phyloP scores from a whole-genome alignment of 2,113 vertebrate species.

The Aegotheles bennettii region DNA sequence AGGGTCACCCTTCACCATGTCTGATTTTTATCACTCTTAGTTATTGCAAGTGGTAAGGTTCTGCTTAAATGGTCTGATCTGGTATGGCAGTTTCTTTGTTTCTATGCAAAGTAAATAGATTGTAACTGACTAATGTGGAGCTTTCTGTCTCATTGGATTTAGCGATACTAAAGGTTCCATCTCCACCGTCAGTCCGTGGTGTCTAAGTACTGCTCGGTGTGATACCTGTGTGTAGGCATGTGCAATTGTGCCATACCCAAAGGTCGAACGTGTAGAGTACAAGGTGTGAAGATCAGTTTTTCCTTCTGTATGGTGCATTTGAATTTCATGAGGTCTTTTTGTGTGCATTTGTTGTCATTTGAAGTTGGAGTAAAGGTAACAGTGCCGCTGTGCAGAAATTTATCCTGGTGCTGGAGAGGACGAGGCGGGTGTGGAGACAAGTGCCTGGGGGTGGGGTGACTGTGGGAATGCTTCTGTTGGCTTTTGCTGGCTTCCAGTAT shows the following conservation, averaged over 20 bases:
- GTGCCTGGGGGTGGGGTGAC: background rate
- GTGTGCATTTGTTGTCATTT: background rate
- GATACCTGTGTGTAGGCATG: background rate
- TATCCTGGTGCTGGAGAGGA: background rate
- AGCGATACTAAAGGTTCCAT: constrained; percentile 20
- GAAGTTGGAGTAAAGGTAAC: background rate
- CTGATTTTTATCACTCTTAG: constrained; percentile 54
- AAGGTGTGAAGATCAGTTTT: background rate
- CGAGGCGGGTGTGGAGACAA: background rate
- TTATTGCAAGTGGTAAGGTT: constrained; percentile 45
- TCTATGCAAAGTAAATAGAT: constrained; percentile 60
- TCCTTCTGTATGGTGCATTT: background rate
- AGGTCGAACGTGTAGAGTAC: background rate
- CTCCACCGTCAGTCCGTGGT: background rate
- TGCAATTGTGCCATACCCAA: background rate
- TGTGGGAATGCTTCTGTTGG: background rate
- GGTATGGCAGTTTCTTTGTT: constrained; percentile 63
- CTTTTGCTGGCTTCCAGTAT: background rate
- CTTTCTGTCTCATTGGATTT: constrained; percentile 52
- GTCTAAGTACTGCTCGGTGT: background rate
- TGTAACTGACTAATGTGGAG: constrained; percentile 58
- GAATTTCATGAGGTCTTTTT: background rate
- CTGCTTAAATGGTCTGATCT: constrained; percentile 52
- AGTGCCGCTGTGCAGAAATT: background rate
- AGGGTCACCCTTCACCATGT: background rate